A percentile compares a stretch with the other conserved stretches of the same genome.
Conservation (phyloP, 1,140 invertebrate genomes). For the Atta texana region DNA sequence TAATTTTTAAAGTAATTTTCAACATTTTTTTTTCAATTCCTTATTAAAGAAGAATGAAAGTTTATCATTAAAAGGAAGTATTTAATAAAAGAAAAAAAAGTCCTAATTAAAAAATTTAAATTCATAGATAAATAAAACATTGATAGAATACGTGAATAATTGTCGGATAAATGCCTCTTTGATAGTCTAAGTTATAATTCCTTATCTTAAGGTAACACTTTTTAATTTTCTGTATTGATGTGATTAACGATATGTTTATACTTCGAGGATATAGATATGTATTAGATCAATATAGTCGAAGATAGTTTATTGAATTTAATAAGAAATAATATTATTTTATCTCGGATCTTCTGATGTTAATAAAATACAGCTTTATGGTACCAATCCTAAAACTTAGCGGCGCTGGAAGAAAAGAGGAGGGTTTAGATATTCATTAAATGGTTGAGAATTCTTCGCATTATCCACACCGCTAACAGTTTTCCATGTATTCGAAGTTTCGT, state of each 20-base stretch:
- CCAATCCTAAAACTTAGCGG: slow-evolving; percentile 18
- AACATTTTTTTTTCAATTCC: neutral
- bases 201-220: neutral
- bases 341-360: slow-evolving; percentile 42
- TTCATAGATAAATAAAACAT: slow-evolving; percentile 12
- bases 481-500: slow-evolving; percentile 55
- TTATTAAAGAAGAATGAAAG: neutral
- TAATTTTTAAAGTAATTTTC: neutral
- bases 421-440: slow-evolving; percentile 16
- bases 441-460: slow-evolving; percentile 44
- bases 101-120: neutral
- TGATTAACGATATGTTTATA: slow-evolving; percentile 8
- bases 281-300: neutral
- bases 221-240: neutral
- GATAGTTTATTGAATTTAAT: neutral
- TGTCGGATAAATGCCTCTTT: neutral
- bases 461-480: slow-evolving; percentile 51
- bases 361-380: slow-evolving; percentile 11
- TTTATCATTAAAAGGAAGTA: neutral
- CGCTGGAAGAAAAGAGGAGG: neutral
- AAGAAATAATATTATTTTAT: slow-evolving; percentile 1
- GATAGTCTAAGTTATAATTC: slow-evolving; percentile 19
- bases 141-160: neutral
- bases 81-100: neutral
- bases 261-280: neutral